Percentiles rank a stretch among this genome's conserved stretches.
phyloP scores from a whole-genome alignment of 2,888 invertebrate genomes.

The Drosophila ezoana region DNA sequence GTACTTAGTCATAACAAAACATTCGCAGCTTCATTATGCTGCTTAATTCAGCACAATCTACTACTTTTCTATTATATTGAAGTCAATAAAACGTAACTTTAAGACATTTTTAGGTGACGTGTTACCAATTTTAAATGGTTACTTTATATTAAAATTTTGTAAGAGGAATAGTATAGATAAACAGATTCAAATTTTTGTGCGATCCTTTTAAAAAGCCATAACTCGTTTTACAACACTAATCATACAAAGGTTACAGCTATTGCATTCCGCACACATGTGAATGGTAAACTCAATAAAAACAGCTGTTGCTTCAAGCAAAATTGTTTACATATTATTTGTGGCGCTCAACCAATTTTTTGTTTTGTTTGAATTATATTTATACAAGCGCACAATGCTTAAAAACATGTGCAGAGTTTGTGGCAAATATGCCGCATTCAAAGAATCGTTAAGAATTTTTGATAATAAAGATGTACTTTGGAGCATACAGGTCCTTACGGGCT shows the following conservation, averaged over 20 bases:
- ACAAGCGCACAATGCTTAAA: slow-evolving; percentile 31
- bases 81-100: too few species aligned
- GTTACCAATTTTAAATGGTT: too few species aligned
- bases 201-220: neutral
- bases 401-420: slow-evolving; percentile 47
- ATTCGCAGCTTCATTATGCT: too few species aligned
- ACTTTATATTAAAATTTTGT: too few species aligned
- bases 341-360: neutral
- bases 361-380: slow-evolving; percentile 4
- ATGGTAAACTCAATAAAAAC: slow-evolving; percentile 23
- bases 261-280: slow-evolving; percentile 21
- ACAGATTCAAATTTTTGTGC: neutral
- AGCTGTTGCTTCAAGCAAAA: slow-evolving; percentile 26
- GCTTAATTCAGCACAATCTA: too few species aligned
- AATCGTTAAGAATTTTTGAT: slow-evolving; percentile 44
- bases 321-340: slow-evolving; percentile 19
- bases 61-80: too few species aligned
- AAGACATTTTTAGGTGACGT: too few species aligned
- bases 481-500: slow-evolving; percentile 50
- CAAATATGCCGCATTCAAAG: slow-evolving; percentile 15
- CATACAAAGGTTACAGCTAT: neutral
- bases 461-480: slow-evolving; percentile 41
- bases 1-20: too few species aligned
- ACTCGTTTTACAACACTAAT: slow-evolving; percentile 33
- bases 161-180: too few species aligned